phyloP scores from a whole-genome alignment of 2,113 vertebrate genomes.

The Antidorcas marsupialis region DNA sequence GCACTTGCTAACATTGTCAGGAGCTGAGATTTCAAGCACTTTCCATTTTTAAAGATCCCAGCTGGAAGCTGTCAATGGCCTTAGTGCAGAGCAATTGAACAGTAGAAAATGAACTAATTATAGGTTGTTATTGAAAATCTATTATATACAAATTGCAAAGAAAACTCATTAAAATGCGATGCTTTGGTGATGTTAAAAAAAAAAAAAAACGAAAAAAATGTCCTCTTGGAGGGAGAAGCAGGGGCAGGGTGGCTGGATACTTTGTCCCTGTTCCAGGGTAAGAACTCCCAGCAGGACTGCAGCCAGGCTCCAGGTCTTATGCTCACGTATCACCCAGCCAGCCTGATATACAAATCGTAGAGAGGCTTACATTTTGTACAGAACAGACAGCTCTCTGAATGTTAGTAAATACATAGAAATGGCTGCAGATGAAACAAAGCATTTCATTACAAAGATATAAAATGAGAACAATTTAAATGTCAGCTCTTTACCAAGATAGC shows the following conservation, averaged over 20 bases:
- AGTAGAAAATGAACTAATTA: constrained; percentile 80
- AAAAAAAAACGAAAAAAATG: background rate
- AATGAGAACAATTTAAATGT: constrained; percentile 38
- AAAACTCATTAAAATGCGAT: constrained; percentile 67
- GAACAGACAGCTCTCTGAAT: constrained; percentile 45
- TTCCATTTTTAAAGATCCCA: constrained; percentile 68
- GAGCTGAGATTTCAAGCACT: constrained; percentile 30
- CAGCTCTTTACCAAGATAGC: background rate
- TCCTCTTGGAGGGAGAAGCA: background rate
- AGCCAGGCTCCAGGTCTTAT: background rate
- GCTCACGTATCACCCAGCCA: background rate
- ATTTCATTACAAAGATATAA: constrained; percentile 33
- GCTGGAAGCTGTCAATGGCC: constrained; percentile 62
- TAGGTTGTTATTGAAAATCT: constrained; percentile 79
- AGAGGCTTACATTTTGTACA: background rate
- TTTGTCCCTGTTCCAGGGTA: background rate
- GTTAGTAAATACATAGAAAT: constrained; percentile 62
- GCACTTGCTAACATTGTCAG: background rate
- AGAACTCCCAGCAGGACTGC: background rate
- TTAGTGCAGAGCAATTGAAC: constrained; percentile 55
- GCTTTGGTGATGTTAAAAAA: background rate
- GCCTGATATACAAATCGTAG: background rate
- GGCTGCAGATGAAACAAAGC: constrained; percentile 58
- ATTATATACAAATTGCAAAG: constrained; percentile 77
- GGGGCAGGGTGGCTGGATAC: background rate